phyloP scores from a whole-genome alignment of 2,888 invertebrate species.

The Venustoraphidia nigricollis region DNA sequence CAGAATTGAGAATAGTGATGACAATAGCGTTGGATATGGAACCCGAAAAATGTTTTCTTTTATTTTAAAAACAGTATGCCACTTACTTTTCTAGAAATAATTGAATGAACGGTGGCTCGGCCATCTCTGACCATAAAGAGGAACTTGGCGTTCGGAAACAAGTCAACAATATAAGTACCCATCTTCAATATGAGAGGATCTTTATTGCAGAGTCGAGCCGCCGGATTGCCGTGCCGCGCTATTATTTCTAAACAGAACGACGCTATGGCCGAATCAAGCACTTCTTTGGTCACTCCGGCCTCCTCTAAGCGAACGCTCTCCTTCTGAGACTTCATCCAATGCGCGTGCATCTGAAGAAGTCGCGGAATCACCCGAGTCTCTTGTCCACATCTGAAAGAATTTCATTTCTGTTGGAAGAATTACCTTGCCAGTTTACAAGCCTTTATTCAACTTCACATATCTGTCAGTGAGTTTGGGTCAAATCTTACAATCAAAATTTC shows the following conservation, averaged over 20 bases:
- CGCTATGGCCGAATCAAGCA: slow-evolving; percentile 87
- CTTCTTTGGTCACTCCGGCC: slow-evolving; percentile 85
- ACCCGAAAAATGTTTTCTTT: background rate
- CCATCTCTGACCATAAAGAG: slow-evolving; percentile 98
- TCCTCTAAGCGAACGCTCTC: slow-evolving; percentile 81
- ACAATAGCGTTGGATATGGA: too few relatives aligned
- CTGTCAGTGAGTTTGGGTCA: too few relatives aligned
- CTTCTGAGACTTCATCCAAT: slow-evolving; percentile 90
- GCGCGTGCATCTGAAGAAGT: slow-evolving; percentile 85
- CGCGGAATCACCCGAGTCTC: slow-evolving; percentile 95
- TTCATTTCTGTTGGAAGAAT: background rate
- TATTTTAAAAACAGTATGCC: background rate
- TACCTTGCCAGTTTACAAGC: background rate
- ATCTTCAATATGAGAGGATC: slow-evolving; percentile 97
- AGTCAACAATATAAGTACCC: slow-evolving; percentile 82
- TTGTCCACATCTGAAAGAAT: slow-evolving; percentile 66
- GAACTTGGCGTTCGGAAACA: slow-evolving; percentile 97
- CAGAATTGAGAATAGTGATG: too few relatives aligned
- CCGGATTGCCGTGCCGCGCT: slow-evolving; percentile 89
- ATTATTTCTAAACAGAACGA: slow-evolving; percentile 95
- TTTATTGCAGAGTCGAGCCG: slow-evolving; percentile 93
- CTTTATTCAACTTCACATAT: too few relatives aligned
- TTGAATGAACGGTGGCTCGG: slow-evolving; percentile 95
- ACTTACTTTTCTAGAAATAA: slow-evolving; percentile 80
- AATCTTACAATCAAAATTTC: too few relatives aligned